Base-by-base conservation (phyloP, 2,113 vertebrate genomes). In the Oriolus oriolus region DNA sequence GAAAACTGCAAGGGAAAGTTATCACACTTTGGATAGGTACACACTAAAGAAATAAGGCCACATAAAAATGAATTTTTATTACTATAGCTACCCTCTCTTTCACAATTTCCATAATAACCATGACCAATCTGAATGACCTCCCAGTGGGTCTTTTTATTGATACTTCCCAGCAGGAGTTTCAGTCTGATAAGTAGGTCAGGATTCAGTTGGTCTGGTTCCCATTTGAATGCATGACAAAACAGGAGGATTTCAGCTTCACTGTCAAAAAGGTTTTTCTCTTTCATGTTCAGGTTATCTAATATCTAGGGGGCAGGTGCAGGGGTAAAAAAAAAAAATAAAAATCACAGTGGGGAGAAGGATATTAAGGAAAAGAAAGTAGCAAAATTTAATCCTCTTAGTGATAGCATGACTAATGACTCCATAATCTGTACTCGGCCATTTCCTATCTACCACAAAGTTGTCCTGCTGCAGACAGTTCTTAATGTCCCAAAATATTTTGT, bases 161-260 rank as follows among this genome's bases (percentile, higher is more conserved):
- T 96, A 83, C 63, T 83, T 77, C 78, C 33, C 93, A 95, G 91
- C 93, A 96, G 93, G 93, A 77, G 33, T 39, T 94, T 91, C 57
- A 89, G 77, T 49, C 84, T 89, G 91, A 69, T 93, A 96, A 96
- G 65, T 93, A 91, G 89, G 93, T 96, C 90, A 84, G 87, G 78
- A 95, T 96, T 96, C 90, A 83, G 54, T 73, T 90, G 71, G 68
- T 94, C 82, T 77, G 75, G 66, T 95, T 96, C 95, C 91, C 57
- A 69, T 73, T 64, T 96, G 84, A 97, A 87, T 91, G 93, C 93
- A 65, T 88, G 90, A 97, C 91, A 79, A 79, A 94, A 87, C 89
- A 83, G 87, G 63, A 95, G 87, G 82, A 93, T 96, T 95, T 96
- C 87, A 70, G 66, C 59, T 86, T 80, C 87, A 17, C 28, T 59